Evolutionary conservation across 2,888 invertebrate genomes (phyloP), one percentile per base, ranked within the genome.

Genomic region (Ichneumoninae sp.): DNA sequence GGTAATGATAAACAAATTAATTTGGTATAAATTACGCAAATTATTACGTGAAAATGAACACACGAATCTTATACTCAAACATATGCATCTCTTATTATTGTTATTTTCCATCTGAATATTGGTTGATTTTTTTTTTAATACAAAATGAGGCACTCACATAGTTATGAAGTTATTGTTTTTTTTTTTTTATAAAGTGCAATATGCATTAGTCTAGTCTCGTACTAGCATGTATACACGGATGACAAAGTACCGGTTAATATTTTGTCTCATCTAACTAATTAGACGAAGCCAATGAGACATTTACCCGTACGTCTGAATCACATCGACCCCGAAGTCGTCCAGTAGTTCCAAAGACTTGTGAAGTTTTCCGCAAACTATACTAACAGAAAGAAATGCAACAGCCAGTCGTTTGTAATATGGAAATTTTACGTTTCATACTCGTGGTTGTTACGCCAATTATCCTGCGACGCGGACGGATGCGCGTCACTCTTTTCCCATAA

Each of bases 331-430:
- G 97, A 98, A 90, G 97, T 98, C 90, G 94, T 97, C 3, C 95
- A 97, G 77, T 94, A 95, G 26, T 99, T 97, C 94, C 99, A 99
- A 0, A 96, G 97, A 93, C 94, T 99, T 86, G 96, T 98, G 95
- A 97, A 98, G 89, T 97, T 96, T 92, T 97, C 98, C 3, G 94
- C 96, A 89, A 95, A 97, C 93, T 97, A 97, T 94, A 94, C 97
- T 2, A 33, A 26, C 26, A 19, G 4, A 75, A 79, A 62, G n/a
- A 76, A 8, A 36, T 54, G 75, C 79, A 80, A 72, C 22, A 40
- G 16, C 50, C 6, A 16, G 52, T 66, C n/a, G 19, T 66, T 75
- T 75, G 75, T 75, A 75, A 66, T 75, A 75, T 75, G 66, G 50
- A 16, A 52, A 66, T 65, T 65, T 30, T 47, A 50, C n/a, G 44